phyloP scores from a whole-genome alignment of 1,140 invertebrate genomes.

The Pachyrhynchus sulphureomaculatus region DNA sequence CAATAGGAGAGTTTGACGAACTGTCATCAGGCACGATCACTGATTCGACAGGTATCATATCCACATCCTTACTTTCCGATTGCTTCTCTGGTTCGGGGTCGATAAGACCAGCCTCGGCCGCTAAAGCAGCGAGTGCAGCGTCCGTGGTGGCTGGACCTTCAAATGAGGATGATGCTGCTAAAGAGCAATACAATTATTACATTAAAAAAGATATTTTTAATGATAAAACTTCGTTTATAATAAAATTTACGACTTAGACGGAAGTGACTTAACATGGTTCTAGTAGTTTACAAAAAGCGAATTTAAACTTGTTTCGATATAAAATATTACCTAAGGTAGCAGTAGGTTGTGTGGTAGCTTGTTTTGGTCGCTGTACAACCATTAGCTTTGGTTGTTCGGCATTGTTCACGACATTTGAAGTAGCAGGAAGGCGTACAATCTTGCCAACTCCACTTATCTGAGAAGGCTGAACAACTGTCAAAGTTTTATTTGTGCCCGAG shows the following conservation, averaged over 20 bases:
- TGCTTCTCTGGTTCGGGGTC: constrained; percentile 55
- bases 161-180: constrained; percentile 55
- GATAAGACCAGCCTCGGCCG: constrained; percentile 65
- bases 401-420: constrained; percentile 35
- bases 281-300: too few relatives aligned
- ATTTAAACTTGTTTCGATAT: too few relatives aligned
- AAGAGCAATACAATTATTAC: neutral
- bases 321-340: constrained; percentile 53
- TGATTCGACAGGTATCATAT: constrained; percentile 3
- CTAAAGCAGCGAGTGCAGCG: constrained; percentile 64
- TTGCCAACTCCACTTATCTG: constrained; percentile 40
- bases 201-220: constrained; percentile 5
- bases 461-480: constrained; percentile 47
- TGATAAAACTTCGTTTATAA: too few relatives aligned
- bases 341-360: constrained; percentile 61
- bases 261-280: too few relatives aligned
- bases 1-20: neutral
- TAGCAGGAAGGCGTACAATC: constrained; percentile 52
- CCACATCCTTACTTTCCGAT: constrained; percentile 16
- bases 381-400: constrained; percentile 55
- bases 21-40: constrained; percentile 22
- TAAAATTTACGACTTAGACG: too few relatives aligned
- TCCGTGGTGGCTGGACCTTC: constrained; percentile 66
- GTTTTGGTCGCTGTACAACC: constrained; percentile 56
- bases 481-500: constrained; percentile 47